A percentile compares a stretch with the other conserved stretches of the same genome.
Evolutionary conservation across 2,797 vertebrate species (phyloP).

Genomic region (Myotis planiceps): DNA sequence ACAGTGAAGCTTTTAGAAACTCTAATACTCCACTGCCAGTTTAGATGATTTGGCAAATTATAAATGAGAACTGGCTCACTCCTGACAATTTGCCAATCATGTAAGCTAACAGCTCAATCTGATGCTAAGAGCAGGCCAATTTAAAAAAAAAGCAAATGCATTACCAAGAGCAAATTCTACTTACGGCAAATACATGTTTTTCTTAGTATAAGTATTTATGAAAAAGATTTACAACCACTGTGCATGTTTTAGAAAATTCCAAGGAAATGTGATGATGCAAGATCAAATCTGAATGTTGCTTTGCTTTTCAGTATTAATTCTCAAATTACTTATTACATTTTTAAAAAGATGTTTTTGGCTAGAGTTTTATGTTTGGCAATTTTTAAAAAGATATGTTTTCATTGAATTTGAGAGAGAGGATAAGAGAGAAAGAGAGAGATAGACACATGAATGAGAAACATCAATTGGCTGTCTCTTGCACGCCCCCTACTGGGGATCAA

Average conservation of each 20-base stretch:
- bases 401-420: too few relatives aligned
- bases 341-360: neutral
- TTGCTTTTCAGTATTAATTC: neutral
- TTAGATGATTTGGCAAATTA: neutral
- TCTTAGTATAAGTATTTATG: neutral
- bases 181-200: neutral
- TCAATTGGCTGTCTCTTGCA: too few relatives aligned
- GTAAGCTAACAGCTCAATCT: neutral
- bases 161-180: neutral
- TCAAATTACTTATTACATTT: neutral
- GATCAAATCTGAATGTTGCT: neutral
- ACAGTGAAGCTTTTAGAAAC: neutral
- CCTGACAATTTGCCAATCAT: neutral
- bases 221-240: neutral
- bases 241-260: neutral
- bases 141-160: neutral
- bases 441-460: too few relatives aligned
- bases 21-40: neutral
- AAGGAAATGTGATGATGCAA: neutral
- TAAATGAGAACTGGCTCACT: neutral
- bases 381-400: too few relatives aligned
- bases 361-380: neutral
- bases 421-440: too few relatives aligned
- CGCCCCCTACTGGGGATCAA: too few relatives aligned
- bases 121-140: neutral